Conservation (phyloP, 1,140 invertebrate species). For the Aphis craccivora region DNA sequence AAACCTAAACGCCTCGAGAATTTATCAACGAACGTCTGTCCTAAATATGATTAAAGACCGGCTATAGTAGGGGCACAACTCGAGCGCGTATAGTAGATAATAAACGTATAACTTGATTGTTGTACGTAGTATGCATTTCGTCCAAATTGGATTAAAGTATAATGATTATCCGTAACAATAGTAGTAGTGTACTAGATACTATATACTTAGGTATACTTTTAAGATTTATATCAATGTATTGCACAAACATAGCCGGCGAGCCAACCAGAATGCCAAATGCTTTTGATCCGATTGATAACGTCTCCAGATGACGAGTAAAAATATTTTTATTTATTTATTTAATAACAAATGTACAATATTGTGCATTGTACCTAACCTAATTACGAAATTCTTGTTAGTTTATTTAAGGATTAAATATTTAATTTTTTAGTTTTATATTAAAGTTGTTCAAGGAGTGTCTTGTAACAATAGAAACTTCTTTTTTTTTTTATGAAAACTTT, state of each 20-base stretch:
- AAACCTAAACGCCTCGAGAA: slow-evolving; percentile 26
- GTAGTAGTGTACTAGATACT: background rate
- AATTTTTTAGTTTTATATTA: background rate
- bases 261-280: background rate
- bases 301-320: background rate
- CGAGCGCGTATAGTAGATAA: background rate
- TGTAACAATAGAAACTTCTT: background rate
- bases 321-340: background rate
- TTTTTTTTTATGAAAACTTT: background rate
- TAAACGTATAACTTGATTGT: background rate
- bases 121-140: background rate
- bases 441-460: background rate
- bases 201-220: background rate
- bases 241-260: background rate
- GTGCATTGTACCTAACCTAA: too few species aligned
- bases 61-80: background rate
- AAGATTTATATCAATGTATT: background rate
- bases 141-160: background rate
- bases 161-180: background rate
- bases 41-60: slow-evolving; percentile 8
- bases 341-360: background rate
- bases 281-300: background rate
- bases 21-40: slow-evolving; percentile 3
- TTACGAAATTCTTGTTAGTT: too few species aligned
- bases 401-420: background rate